A percentile compares a stretch with the other conserved stretches of the same genome.
These are phyloP conservation scores for Felis chaus DNA, from an alignment of 2,113 vertebrate species.

Conservation along the genomic window DNA sequence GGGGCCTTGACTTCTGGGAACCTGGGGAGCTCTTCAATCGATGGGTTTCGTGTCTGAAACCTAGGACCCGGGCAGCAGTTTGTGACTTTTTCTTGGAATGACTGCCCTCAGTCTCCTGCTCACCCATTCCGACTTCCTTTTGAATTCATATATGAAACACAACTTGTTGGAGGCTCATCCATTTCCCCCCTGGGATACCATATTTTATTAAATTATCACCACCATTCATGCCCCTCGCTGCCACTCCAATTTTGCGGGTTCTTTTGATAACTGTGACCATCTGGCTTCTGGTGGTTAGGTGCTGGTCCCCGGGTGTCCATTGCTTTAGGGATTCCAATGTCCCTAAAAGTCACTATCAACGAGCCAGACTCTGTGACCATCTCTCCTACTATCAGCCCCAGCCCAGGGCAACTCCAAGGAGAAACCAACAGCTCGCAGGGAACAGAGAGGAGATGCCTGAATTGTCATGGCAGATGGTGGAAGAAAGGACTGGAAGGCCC, in stretches of 20 bases:
- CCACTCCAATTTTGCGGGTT: too few relatives aligned
- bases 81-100: not conserved
- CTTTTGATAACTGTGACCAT: not conserved
- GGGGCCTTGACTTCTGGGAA: not conserved
- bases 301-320: not conserved
- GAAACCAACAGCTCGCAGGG: not conserved
- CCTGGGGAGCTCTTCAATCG: not conserved
- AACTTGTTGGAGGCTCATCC: not conserved
- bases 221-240: not conserved
- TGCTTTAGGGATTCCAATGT: not conserved
- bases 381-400: not conserved
- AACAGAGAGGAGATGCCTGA: not conserved
- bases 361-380: not conserved
- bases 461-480: not conserved
- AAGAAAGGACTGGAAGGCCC: too few relatives aligned
- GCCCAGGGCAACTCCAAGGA: not conserved
- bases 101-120: not conserved
- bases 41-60: not conserved
- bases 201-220: not conserved
- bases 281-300: not conserved
- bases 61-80: not conserved
- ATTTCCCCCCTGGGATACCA: not conserved
- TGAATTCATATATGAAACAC: not conserved
- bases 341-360: not conserved
- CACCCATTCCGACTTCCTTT: not conserved